Evolutionary conservation across 1,140 invertebrate species (phyloP).

Genomic region (Hirudo medicinalis): DNA sequence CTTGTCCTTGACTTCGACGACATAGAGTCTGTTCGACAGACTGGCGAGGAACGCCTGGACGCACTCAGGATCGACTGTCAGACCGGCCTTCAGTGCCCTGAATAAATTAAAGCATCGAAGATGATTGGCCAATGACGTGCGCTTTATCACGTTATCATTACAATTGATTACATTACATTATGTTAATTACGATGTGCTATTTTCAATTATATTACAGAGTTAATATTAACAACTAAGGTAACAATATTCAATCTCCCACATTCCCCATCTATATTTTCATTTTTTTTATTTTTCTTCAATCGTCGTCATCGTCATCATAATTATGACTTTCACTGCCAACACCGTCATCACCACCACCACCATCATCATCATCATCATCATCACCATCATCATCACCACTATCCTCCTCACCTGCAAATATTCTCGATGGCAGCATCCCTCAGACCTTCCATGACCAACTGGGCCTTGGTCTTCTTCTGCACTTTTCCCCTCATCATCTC

Average conservation of each 20-base stretch:
- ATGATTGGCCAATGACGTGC: not conserved
- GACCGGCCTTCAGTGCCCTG: conserved; percentile 68
- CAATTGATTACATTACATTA: too few species aligned
- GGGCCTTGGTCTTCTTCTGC: conserved; percentile 23
- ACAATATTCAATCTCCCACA: too few species aligned
- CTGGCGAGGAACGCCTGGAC: conserved; percentile 84
- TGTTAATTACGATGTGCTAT: too few species aligned
- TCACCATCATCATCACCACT: not conserved
- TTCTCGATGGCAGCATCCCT: conserved; percentile 90
- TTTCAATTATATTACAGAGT: too few species aligned
- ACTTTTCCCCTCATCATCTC: not conserved
- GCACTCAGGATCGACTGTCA: conserved; percentile 72
- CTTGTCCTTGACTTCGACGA: conserved; percentile 45
- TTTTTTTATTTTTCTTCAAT: too few species aligned
- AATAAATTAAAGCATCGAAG: conserved; percentile 20
- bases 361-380: not conserved
- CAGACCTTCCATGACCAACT: conserved; percentile 62
- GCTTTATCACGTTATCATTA: too few species aligned
- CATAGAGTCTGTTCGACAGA: conserved; percentile 79
- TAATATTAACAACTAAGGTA: too few species aligned
- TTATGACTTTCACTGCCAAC: not conserved
- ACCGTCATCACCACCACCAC: not conserved
- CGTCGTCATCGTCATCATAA: too few species aligned
- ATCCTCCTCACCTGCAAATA: conserved; percentile 55
- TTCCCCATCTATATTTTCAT: too few species aligned